A percentile compares a stretch with the other conserved stretches of the same genome.
phyloP scores from a whole-genome alignment of 2,113 vertebrate species.

The Coturnix japonica region DNA sequence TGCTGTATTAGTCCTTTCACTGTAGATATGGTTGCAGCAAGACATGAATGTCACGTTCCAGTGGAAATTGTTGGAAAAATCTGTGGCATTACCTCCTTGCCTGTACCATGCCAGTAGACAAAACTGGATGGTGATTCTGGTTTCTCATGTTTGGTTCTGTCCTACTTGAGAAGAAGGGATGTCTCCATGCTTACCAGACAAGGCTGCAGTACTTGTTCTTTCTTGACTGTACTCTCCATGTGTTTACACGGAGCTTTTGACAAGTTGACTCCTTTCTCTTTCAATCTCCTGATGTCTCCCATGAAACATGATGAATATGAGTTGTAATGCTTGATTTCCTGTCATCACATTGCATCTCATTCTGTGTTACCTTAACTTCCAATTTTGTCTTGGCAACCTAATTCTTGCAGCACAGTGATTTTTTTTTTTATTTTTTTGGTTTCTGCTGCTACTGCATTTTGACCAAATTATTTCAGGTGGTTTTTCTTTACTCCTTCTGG shows the following conservation, averaged over 20 bases:
- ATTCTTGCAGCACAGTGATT: neutral
- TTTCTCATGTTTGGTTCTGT: neutral
- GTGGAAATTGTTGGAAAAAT: neutral
- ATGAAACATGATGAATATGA: neutral
- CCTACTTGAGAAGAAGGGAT: neutral
- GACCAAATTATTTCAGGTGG: neutral
- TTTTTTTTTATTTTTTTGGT: neutral
- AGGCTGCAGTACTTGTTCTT: neutral
- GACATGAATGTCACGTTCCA: neutral
- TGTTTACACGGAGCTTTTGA: neutral
- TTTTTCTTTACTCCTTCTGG: neutral
- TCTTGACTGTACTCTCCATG: neutral
- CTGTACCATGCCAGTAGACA: neutral
- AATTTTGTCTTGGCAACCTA: neutral
- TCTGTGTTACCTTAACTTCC: neutral
- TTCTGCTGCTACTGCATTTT: neutral
- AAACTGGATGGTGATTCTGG: neutral
- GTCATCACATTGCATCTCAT: neutral
- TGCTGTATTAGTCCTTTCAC: neutral
- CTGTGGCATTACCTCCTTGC: neutral
- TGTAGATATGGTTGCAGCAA: neutral
- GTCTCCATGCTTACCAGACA: neutral
- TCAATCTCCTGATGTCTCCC: neutral
- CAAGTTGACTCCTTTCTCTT: neutral
- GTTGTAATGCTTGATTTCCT: neutral